Percentiles rank a stretch among this genome's conserved stretches.
Conservation (phyloP, 35 echinoderm and acorn worm species). For the Patiria miniata region DNA sequence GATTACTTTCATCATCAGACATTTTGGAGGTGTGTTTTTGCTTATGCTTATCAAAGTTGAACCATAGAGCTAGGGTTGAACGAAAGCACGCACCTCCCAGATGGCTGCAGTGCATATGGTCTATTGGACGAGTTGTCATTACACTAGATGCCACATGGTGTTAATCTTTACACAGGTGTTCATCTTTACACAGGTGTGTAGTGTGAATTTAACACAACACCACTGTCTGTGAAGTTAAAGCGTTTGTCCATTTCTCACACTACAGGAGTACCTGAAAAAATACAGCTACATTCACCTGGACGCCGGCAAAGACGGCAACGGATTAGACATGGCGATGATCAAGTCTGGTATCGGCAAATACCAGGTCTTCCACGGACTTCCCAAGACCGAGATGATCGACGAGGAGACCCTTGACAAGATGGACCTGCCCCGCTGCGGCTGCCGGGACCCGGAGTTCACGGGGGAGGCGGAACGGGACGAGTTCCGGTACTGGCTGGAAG, state of each 20-base stretch:
- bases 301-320: background rate
- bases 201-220: too few species aligned
- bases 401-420: background rate
- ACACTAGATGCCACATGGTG: too few species aligned
- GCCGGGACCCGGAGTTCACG: background rate
- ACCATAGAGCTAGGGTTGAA: too few species aligned
- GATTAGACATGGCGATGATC: background rate
- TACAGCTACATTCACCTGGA: background rate
- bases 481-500: constrained; percentile 1
- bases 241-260: background rate
- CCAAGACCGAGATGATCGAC: background rate
- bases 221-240: too few species aligned
- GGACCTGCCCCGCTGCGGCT: background rate
- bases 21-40: too few species aligned
- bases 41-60: too few species aligned
- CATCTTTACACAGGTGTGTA: too few species aligned
- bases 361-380: background rate
- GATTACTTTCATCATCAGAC: too few species aligned
- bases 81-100: too few species aligned
- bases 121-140: too few species aligned
- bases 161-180: too few species aligned
- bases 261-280: constrained; percentile 6
- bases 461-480: background rate
- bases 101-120: too few species aligned
- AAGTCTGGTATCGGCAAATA: background rate